Conservation (phyloP, 64 coral and sea anemone genomes). For the Dendronephthya gigantea region DNA sequence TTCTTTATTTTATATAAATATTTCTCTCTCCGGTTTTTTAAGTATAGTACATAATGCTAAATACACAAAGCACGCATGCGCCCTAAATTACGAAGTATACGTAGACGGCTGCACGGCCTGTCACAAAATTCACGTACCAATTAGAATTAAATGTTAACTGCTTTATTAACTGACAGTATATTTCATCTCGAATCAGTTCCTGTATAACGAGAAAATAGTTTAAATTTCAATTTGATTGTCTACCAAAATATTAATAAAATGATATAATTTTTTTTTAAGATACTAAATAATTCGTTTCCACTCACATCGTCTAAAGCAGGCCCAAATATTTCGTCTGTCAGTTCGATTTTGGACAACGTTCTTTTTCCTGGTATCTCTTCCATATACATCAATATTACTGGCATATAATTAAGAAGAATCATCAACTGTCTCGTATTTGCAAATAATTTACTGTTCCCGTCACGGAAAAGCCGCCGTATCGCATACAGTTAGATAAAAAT, state of each 20-base stretch:
- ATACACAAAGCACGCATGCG: not conserved
- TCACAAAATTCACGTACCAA: not conserved
- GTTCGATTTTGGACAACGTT: not conserved
- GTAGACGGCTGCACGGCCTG: not conserved
- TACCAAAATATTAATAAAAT: too few relatives aligned
- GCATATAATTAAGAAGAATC: not conserved
- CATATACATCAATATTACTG: conserved; percentile 4
- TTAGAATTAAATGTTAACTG: conserved; percentile 8
- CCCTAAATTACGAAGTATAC: not conserved
- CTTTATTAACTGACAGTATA: conserved; percentile 10
- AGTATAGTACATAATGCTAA: not conserved
- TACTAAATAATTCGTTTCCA: not conserved
- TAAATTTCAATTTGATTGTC: too few relatives aligned
- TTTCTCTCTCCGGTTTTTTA: too few relatives aligned
- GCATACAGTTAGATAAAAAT: too few relatives aligned
- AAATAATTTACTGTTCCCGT: too few relatives aligned
- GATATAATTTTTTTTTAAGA: too few relatives aligned
- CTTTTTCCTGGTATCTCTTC: conserved; percentile 6
- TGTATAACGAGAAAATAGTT: not conserved
- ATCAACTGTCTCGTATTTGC: too few relatives aligned
- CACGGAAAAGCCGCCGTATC: too few relatives aligned
- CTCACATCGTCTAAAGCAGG: conserved; percentile 3
- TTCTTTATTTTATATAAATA: too few relatives aligned
- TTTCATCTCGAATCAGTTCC: conserved; percentile 2
- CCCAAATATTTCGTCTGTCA: conserved; percentile 8